Evolutionary conservation across 2,888 invertebrate genomes (phyloP), one percentile per base, ranked within the genome.

Genomic region (Caprella mutica): DNA sequence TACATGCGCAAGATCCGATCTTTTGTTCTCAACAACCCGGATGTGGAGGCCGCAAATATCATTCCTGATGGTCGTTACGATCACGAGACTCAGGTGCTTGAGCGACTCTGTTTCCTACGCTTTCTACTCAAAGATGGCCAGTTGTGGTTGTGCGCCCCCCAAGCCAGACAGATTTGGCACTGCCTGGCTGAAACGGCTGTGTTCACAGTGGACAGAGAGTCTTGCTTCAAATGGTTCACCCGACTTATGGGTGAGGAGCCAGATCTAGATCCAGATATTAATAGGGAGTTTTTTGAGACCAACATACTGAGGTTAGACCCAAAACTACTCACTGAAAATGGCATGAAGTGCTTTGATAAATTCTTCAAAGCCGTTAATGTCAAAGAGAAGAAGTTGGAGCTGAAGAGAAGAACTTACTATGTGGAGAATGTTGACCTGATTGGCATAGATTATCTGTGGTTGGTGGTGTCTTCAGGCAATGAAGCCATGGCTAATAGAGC

Each of bases 141-240:
- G 73, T 74, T 96, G 58, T 96, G 93, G 92, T 79, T 96, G 66
- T 93, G 93, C 73, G 90, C 92, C 43, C 91, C 92, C 72, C 94
- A 96, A 79, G 94, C 94, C 6, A 90, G 91, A 74, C 87, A 91
- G 76, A 91, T 96, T 68, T 97, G 96, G 96, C 84, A 89, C 69
- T 92, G 92, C 73, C 77, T 97, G 59, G 93, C 94, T 2, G 93
- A 93, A 72, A 84, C 84, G 70, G 92, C 93, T 12, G 89, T 92
- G 12, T 93, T 92, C 72, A 79, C 85, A 14, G 83, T 85, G 1
- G 96, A 97, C 73, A 81, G 94, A 38, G 96, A 97, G 73, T 90
- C 93, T 30, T 94, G 96, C 74, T 97, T 96, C 75, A 87, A 90
- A 69, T 96, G 96, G 96, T 96, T 94, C 76, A 90, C 93, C 38